Conservation (phyloP, 2,888 invertebrate genomes). For the Drosophila birchii region DNA sequence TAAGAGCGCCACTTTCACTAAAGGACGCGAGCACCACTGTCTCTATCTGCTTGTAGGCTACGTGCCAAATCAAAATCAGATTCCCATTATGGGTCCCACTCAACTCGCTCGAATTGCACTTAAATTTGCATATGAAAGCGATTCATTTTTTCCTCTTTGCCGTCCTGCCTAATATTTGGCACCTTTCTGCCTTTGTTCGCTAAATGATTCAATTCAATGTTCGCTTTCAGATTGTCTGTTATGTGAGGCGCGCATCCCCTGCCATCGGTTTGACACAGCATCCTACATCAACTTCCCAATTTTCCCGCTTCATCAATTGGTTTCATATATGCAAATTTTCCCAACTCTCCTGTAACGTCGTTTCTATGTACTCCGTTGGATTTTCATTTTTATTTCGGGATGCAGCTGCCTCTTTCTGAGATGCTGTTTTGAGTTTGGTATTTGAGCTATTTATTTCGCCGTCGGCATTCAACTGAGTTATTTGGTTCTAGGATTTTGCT, state of each 20-base stretch:
- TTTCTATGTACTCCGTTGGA: slow-evolving; percentile 34
- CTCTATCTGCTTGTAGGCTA: slow-evolving; percentile 50
- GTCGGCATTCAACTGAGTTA: slow-evolving; percentile 11
- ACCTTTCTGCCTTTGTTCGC: slow-evolving; percentile 67
- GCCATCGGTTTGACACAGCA: slow-evolving; percentile 45
- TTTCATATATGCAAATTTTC: slow-evolving; percentile 77
- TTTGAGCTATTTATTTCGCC: slow-evolving; percentile 38
- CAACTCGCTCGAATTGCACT: slow-evolving; percentile 44
- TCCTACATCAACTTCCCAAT: slow-evolving; percentile 44
- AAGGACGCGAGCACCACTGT: slow-evolving; percentile 19
- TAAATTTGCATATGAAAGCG: slow-evolving; percentile 80
- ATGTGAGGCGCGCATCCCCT: slow-evolving; percentile 50
- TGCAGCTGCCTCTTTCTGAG: slow-evolving; percentile 62
- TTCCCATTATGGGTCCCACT: slow-evolving; percentile 54
- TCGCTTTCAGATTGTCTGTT: slow-evolving; percentile 58
- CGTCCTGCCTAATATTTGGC: slow-evolving; percentile 68
- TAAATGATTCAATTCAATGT: slow-evolving; percentile 71
- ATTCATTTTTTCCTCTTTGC: slow-evolving; percentile 47
- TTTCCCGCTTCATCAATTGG: slow-evolving; percentile 62
- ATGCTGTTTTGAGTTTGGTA: slow-evolving; percentile 1
- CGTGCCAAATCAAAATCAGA: slow-evolving; percentile 81
- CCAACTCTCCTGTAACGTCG: slow-evolving; percentile 21
- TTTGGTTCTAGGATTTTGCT: background rate
- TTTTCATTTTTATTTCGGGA: slow-evolving; percentile 18
- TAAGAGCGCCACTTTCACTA: slow-evolving; percentile 63